Conservation (phyloP, 2,888 invertebrate genomes). For the Ptychoptera albimana region DNA sequence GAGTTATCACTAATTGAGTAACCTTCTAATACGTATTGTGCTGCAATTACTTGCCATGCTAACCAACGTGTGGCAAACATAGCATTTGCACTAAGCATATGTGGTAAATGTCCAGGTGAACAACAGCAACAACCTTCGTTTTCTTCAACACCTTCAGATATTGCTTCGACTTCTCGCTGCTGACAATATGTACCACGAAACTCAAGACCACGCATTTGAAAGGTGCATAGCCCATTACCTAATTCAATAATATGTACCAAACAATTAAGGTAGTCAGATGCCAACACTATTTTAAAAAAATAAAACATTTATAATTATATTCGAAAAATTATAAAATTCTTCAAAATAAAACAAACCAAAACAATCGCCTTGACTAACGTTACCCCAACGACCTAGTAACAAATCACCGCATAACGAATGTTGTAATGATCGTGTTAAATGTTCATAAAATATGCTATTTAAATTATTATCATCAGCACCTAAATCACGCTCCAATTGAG, state of each 20-base stretch:
- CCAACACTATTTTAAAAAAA: constrained; percentile 50
- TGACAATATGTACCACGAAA: constrained; percentile 99
- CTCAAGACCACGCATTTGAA: constrained; percentile 93
- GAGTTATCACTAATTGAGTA: constrained; percentile 97
- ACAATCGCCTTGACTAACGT: constrained; percentile 92
- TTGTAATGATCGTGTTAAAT: constrained; percentile 88
- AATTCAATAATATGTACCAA: constrained; percentile 94
- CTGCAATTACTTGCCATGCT: constrained; percentile 91
- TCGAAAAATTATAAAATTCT: constrained; percentile 3
- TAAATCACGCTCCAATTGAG: constrained; percentile 86
- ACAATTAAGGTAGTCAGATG: constrained; percentile 96
- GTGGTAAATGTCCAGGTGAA: constrained; percentile 74
- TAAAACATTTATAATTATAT: neutral
- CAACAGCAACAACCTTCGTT: constrained; percentile 92
- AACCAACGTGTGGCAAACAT: constrained; percentile 95
- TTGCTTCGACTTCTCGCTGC: constrained; percentile 96
- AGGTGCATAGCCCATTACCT: constrained; percentile 95
- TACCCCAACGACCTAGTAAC: constrained; percentile 87
- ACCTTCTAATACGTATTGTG: constrained; percentile 96
- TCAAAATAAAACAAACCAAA: constrained; percentile 38
- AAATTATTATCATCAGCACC: constrained; percentile 93
- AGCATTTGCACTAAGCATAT: constrained; percentile 87
- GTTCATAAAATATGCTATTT: constrained; percentile 99
- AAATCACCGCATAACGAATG: constrained; percentile 91
- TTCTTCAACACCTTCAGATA: constrained; percentile 92